Evolutionary conservation across 2,888 invertebrate genomes (phyloP), one percentile per base, ranked within the genome.

Genomic region (Ormyrus nitidulus): DNA sequence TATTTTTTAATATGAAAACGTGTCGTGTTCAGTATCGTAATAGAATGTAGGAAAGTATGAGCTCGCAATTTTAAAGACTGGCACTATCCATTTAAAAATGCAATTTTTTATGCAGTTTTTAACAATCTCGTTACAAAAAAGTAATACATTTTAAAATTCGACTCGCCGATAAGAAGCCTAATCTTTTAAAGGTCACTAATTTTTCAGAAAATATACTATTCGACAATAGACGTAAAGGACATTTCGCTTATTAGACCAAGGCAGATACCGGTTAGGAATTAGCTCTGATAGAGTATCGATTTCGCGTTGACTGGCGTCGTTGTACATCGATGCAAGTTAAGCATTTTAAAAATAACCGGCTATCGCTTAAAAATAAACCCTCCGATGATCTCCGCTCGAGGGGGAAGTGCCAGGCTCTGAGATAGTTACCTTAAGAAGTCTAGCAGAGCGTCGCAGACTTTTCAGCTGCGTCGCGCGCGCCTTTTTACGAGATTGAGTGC

Each of bases 341-440:
- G 34, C 34, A 66, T 51, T 44, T 75, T 66, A 75, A 66, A 66
- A 75, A 74, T 66, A 74, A 66, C 58, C 34, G 7, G 6, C 44
- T 58, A 19, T 58, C n/a, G 73, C 34, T 65, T 73, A 73, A 64
- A 65, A 64, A 73, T 73, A 74, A 74, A 53, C 34, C 34, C 34
- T 9, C 8, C n/a, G 2, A 48, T 49, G 44, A 34, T 72, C 9
- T 34, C 56, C 62, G n/a, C 19, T 8, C 6, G 34, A n/a, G 49
- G 49, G 46, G 13, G 13, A 71, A 71, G 64, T 70, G 53, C 51
- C 71, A 62, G 70, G 10, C 13, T 70, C 51, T 65, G 65, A 65
- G 77, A 77, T 58, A 51, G 51, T 74, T 74, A 66, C 51, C 65
- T 74, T 74, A 51, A 65, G 56, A 58, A 74, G 51, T 64, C 46